Evolutionary conservation across 2,797 vertebrate genomes (phyloP).

Genomic region (Iguana delicatissima): DNA sequence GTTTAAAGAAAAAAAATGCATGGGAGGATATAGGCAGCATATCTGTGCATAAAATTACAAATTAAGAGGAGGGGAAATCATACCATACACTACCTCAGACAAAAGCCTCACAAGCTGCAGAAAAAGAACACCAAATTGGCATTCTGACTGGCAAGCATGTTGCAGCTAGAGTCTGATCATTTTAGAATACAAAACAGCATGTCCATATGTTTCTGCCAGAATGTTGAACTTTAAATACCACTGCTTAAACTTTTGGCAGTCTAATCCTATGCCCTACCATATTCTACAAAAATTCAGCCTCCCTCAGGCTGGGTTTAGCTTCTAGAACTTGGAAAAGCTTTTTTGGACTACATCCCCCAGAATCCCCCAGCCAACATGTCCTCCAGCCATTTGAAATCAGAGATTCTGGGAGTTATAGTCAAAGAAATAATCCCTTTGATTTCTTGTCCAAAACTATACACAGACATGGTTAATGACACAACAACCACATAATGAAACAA

Average conservation of each 20-base stretch:
- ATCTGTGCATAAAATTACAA: conserved; percentile 42
- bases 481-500: background rate
- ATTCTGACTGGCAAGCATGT: conserved; percentile 8
- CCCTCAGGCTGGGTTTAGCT: conserved; percentile 13
- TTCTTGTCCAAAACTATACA: no score
- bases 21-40: conserved; percentile 60
- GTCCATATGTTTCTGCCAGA: background rate
- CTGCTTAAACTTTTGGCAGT: background rate
- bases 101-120: background rate
- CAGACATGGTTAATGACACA: background rate
- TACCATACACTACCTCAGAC: conserved; percentile 28
- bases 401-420: no score
- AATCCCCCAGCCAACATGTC: no score
- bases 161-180: conserved; percentile 26
- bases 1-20: conserved; percentile 52
- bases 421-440: no score
- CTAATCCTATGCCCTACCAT: background rate
- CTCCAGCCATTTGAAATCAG: no score
- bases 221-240: background rate
- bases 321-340: background rate
- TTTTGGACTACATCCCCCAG: no score
- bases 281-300: background rate
- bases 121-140: background rate
- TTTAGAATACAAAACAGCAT: conserved; percentile 25
- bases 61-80: background rate